These are phyloP conservation scores for Athetis lepigone DNA, from an alignment of 2,888 invertebrate genomes.

Conservation along the genomic window DNA sequence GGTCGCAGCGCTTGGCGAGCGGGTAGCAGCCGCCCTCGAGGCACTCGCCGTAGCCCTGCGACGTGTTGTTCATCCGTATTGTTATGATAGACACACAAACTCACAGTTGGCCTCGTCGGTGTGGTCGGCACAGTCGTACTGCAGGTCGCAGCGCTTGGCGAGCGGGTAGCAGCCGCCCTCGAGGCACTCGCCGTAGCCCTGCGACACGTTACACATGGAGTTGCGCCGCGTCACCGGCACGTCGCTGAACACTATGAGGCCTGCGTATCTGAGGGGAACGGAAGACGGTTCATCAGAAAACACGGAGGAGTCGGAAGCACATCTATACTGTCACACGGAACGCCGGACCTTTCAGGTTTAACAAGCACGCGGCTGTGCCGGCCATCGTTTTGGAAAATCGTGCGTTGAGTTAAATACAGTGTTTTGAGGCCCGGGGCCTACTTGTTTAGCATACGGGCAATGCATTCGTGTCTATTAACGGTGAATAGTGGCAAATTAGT, in stretches of 20 bases:
- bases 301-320: no score
- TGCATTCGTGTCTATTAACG: no score
- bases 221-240: conserved; percentile 93
- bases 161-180: conserved; percentile 95
- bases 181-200: conserved; percentile 95
- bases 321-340: no score
- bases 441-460: no score
- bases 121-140: conserved; percentile 95
- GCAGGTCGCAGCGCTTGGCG: conserved; percentile 94
- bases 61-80: conserved; percentile 86
- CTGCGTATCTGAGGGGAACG: conserved; percentile 91
- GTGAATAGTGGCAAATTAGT: no score
- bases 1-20: conserved; percentile 94
- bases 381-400: no score
- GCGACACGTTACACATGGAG: conserved; percentile 93
- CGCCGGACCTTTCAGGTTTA: no score
- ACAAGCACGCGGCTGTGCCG: no score
- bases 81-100: not conserved
- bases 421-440: no score
- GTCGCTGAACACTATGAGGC: conserved; percentile 97
- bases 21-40: conserved; percentile 95
- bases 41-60: conserved; percentile 94
- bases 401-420: no score
- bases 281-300: no score
- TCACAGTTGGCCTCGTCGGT: conserved; percentile 95